Percentiles rank a stretch among this genome's conserved stretches.
Evolutionary conservation across 2,888 invertebrate genomes (phyloP).

Genomic region (Melolontha melolontha): DNA sequence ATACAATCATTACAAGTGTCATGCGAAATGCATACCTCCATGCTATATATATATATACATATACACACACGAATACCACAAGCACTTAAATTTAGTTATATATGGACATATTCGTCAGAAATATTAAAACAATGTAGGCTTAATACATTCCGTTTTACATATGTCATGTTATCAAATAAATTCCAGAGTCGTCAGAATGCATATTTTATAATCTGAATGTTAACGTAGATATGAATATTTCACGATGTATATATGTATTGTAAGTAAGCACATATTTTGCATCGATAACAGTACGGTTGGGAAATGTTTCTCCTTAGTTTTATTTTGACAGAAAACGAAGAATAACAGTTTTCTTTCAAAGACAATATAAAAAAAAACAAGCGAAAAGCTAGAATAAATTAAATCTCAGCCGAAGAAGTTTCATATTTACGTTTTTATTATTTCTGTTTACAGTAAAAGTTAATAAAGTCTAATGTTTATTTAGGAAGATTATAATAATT

Average conservation of each 20-base stretch:
- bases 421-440: no score
- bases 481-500: no score
- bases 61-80: neutral
- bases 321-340: constrained; percentile 16
- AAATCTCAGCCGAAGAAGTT: no score
- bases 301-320: neutral
- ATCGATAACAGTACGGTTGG: neutral
- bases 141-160: constrained; percentile 8
- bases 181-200: constrained; percentile 25
- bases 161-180: constrained; percentile 11
- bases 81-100: constrained; percentile 4
- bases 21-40: neutral
- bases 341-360: neutral
- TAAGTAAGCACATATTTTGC: neutral
- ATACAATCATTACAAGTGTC: neutral
- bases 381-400: neutral
- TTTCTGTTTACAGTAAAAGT: no score
- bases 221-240: neutral
- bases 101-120: neutral
- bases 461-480: no score
- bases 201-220: neutral
- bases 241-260: constrained; percentile 3
- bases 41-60: neutral
- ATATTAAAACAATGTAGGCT: constrained; percentile 21
- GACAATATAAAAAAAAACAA: neutral